Evolutionary conservation across 2,797 vertebrate genomes (phyloP).

Genomic region (Microctenopoma lineatum): DNA sequence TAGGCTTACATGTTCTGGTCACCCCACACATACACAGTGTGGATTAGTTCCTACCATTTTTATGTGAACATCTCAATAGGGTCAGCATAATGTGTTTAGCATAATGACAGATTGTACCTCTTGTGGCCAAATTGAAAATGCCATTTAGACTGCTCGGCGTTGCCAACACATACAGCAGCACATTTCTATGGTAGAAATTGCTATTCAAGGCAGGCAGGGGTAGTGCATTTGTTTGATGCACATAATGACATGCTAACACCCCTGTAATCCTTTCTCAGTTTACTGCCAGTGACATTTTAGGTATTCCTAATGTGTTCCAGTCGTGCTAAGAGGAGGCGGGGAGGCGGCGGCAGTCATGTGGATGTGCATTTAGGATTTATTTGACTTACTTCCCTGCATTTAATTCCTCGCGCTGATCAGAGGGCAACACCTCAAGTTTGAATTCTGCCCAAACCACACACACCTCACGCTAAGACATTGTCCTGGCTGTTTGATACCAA

Average conservation of each 20-base stretch:
- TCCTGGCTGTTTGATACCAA: slow-evolving; percentile 25
- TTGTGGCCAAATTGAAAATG: slow-evolving; percentile 37
- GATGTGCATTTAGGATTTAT: slow-evolving; percentile 18
- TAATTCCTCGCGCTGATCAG: slow-evolving; percentile 8
- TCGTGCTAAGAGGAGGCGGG: slow-evolving; percentile 31
- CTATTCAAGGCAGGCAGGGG: slow-evolving; percentile 47
- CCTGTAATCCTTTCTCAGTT: slow-evolving; percentile 65
- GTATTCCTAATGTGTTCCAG: slow-evolving; percentile 63
- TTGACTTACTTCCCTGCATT: too few relatives aligned
- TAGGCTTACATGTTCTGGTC: background rate
- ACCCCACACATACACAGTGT: background rate
- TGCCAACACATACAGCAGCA: slow-evolving; percentile 4
- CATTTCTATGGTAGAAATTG: slow-evolving; percentile 31
- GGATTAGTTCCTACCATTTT: slow-evolving; percentile 13
- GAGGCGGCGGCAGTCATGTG: slow-evolving; percentile 2
- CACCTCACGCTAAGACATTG: slow-evolving; percentile 9
- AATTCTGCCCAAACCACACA: slow-evolving; percentile 6
- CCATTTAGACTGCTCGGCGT: slow-evolving; percentile 25
- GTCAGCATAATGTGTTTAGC: slow-evolving; percentile 28
- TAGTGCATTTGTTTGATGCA: slow-evolving; percentile 67
- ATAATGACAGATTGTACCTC: slow-evolving; percentile 30
- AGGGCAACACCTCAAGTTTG: slow-evolving; percentile 13
- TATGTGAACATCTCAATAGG: slow-evolving; percentile 29
- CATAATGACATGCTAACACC: slow-evolving; percentile 69
- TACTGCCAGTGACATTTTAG: slow-evolving; percentile 69